Evolutionary conservation across 2,113 vertebrate genomes (phyloP).

Genomic region (Phalacrocorax aristotelis): DNA sequence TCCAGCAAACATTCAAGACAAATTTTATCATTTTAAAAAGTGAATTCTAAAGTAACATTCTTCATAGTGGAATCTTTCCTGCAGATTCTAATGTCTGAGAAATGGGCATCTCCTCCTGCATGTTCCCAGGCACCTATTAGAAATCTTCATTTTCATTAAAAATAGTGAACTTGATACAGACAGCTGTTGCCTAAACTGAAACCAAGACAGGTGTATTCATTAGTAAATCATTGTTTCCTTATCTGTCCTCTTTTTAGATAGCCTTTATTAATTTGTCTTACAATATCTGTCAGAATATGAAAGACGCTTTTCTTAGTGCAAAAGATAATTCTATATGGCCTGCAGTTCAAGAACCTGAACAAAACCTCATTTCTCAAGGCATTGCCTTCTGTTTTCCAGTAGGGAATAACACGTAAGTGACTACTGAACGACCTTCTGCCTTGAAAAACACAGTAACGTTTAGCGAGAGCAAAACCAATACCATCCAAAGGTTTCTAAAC

Average conservation of each 20-base stretch:
- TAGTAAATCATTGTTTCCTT: not conserved
- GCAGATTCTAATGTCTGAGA: not conserved
- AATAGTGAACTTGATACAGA: not conserved
- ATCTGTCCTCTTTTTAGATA: not conserved
- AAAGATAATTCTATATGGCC: not conserved
- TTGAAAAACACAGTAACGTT: not conserved
- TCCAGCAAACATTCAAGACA: not conserved
- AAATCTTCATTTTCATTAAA: not conserved
- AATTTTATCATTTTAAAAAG: not conserved
- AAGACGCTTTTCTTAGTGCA: not conserved
- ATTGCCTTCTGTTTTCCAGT: not conserved
- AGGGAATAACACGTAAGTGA: not conserved
- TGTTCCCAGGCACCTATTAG: not conserved
- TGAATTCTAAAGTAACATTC: not conserved
- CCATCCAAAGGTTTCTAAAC: not conserved
- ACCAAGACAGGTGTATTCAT: not conserved
- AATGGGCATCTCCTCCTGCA: not conserved
- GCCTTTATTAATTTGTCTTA: not conserved
- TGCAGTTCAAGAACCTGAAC: not conserved
- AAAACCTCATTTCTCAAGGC: not conserved
- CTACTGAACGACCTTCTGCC: not conserved
- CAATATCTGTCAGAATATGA: not conserved
- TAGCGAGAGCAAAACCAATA: not conserved
- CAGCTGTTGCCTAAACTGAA: not conserved
- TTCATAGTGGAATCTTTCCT: not conserved